Percentiles rank a stretch among this genome's conserved stretches.
Evolutionary conservation across 2,113 vertebrate species (phyloP).

Genomic region (Pardalotus punctatus): DNA sequence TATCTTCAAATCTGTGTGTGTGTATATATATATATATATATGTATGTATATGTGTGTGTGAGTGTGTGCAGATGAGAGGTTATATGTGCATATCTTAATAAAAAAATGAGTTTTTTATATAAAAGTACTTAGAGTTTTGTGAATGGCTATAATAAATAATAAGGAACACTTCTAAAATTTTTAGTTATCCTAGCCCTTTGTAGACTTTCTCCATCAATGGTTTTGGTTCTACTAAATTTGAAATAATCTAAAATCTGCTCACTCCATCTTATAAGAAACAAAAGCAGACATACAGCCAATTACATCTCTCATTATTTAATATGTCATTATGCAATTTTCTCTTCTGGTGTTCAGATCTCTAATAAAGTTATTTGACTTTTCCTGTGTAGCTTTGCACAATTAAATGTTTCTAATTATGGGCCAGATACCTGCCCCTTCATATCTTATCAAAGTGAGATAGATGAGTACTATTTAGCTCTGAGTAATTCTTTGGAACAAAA

Average conservation of each 20-base stretch:
- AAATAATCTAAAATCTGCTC: not conserved
- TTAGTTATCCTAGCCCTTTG: not conserved
- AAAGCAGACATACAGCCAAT: not conserved
- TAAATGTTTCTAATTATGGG: not conserved
- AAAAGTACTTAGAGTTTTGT: not conserved
- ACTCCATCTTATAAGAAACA: not conserved
- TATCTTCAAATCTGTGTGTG: fast-evolving
- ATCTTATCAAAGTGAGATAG: not conserved
- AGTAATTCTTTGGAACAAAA: not conserved
- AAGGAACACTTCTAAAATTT: not conserved
- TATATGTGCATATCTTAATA: not conserved
- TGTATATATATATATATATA: fast-evolving
- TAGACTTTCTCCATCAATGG: not conserved
- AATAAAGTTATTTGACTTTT: not conserved
- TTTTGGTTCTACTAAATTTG: not conserved
- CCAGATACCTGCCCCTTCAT: not conserved
- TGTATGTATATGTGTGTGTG: fast-evolving
- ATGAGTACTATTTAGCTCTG: not conserved
- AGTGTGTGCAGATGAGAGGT: too few species aligned
- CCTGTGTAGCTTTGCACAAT: not conserved
- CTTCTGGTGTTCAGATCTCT: not conserved
- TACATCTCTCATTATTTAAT: not conserved
- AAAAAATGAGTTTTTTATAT: not conserved
- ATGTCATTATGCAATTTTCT: not conserved
- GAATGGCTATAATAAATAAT: not conserved